Conservation (phyloP, 2,113 vertebrate species). For the Pitta sordida region DNA sequence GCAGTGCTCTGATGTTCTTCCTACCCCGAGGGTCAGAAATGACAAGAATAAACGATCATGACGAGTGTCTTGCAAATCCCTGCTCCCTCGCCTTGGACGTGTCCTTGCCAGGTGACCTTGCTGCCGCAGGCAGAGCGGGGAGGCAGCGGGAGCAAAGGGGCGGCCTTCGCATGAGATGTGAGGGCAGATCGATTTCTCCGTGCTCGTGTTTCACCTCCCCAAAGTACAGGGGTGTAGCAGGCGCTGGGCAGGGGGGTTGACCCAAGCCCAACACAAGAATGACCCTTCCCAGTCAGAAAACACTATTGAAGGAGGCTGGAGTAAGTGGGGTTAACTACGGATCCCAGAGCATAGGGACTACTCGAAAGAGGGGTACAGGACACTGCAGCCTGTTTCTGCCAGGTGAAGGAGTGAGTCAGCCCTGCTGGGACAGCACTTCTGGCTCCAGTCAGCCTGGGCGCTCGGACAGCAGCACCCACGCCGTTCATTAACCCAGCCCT, state of each 20-base stretch:
- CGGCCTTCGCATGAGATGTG: rapidly evolving
- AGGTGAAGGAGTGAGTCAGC: background rate
- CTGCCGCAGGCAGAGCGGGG: background rate
- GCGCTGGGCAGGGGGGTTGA: background rate
- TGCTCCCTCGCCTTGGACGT: background rate
- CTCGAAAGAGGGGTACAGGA: background rate
- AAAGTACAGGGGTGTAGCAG: background rate
- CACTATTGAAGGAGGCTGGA: background rate
- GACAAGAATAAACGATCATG: background rate
- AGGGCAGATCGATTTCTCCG: background rate
- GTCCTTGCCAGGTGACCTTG: slow-evolving; percentile 31
- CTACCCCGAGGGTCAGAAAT: slow-evolving; percentile 24
- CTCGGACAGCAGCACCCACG: background rate
- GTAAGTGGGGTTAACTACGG: background rate
- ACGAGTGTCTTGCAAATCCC: background rate
- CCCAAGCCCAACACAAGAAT: rapidly evolving
- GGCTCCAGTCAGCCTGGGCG: slow-evolving; percentile 23
- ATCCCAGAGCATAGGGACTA: background rate
- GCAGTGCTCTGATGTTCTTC: slow-evolving; percentile 13
- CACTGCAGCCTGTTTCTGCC: background rate
- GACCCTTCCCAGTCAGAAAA: background rate
- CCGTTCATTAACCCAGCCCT: background rate
- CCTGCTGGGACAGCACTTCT: background rate
- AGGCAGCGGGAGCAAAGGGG: background rate
- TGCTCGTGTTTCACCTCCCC: background rate